Base-by-base conservation (phyloP, 2,888 invertebrate species). In the Cotesia congregata region DNA sequence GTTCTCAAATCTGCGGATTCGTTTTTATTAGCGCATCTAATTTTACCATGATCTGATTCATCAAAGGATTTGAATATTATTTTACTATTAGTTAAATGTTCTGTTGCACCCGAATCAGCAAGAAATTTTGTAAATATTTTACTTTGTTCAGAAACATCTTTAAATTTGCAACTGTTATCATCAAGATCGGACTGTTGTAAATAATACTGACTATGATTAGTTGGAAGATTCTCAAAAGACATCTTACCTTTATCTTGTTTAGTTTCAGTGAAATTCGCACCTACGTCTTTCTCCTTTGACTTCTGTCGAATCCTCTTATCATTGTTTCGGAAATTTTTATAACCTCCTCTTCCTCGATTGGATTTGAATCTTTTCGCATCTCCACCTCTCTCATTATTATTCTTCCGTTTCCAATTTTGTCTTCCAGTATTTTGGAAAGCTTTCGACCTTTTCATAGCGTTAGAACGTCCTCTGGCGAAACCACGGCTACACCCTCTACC, bases 1-100 rank as follows among this genome's bases (percentile, higher is more conserved):
- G 78, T 78, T 76, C 15, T 70, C 60, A 82, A 78, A 77, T 82
- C 81, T 1, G 82, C 81, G 7, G 39, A 59, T 40, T 69, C 40
- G 64, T 81, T 77, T 74, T 79, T 80, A 77, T 83, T 83, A 1
- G 81, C 82, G 73, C 81, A 79, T 61, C 79, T 81, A 62, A 81
- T 82, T 71, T 60, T 69, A 60, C 78, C 75, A 6, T 68, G 72
- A 59, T 80, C 72, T 7, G 50, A 68, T 39, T 77, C 70, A 70
- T 79, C 72, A 72, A 82, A 80, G 1, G 69, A 74, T 79, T 78
- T 79, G 50, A 73, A 77, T 1, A 76, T 73, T 61, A 76, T 39
- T 73, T 40, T 72, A 5, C 67, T 72, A 17, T 76, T 76, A 4
- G 72, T 73, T n/a, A 73, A 41, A 40, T 68, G 73, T 64, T 76